Evolutionary conservation across 2,113 vertebrate species (phyloP).

Genomic region (Siniperca knerii): DNA sequence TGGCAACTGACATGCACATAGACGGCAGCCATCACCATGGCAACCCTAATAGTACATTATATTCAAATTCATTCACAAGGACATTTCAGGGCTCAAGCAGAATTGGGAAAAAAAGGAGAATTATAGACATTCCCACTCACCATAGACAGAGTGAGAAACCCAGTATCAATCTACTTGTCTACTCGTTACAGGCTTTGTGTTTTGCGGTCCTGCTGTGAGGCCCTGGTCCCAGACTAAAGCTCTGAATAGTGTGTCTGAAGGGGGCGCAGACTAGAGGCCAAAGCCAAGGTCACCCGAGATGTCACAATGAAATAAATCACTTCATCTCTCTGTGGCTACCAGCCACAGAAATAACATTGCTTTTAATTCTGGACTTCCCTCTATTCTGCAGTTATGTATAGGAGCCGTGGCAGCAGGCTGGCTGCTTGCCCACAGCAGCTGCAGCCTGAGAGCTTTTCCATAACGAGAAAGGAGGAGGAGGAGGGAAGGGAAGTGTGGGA

Average conservation of each 20-base stretch:
- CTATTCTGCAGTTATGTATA: slow-evolving; percentile 64
- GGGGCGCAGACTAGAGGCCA: slow-evolving; percentile 49
- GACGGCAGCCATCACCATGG: slow-evolving; percentile 76
- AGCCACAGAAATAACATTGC: slow-evolving; percentile 67
- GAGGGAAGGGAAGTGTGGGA: slow-evolving; percentile 56
- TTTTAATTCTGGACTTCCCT: slow-evolving; percentile 79
- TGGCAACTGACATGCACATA: slow-evolving; percentile 78
- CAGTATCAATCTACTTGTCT: slow-evolving; percentile 8
- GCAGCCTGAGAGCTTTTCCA: slow-evolving; percentile 66
- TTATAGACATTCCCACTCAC: slow-evolving; percentile 38
- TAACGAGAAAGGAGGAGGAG: slow-evolving; percentile 28
- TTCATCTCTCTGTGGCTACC: slow-evolving; percentile 45
- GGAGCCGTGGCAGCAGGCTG: slow-evolving; percentile 43
- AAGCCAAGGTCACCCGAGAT: slow-evolving; percentile 75
- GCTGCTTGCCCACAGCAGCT: slow-evolving; percentile 50
- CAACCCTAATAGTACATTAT: slow-evolving; percentile 79
- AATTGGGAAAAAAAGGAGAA: slow-evolving; percentile 10
- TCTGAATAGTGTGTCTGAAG: slow-evolving; percentile 58
- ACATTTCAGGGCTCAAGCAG: slow-evolving; percentile 52
- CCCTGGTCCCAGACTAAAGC: slow-evolving; percentile 26
- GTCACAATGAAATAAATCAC: slow-evolving; percentile 75
- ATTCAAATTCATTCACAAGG: slow-evolving; percentile 74
- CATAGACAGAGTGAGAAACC: slow-evolving; percentile 8
- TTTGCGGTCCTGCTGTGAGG: slow-evolving; percentile 32
- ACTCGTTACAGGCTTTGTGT: slow-evolving; percentile 31